Evolutionary conservation across 2,113 vertebrate species (phyloP), one percentile per base, ranked within the genome.

Genomic region (Oreotragus oreotragus): DNA sequence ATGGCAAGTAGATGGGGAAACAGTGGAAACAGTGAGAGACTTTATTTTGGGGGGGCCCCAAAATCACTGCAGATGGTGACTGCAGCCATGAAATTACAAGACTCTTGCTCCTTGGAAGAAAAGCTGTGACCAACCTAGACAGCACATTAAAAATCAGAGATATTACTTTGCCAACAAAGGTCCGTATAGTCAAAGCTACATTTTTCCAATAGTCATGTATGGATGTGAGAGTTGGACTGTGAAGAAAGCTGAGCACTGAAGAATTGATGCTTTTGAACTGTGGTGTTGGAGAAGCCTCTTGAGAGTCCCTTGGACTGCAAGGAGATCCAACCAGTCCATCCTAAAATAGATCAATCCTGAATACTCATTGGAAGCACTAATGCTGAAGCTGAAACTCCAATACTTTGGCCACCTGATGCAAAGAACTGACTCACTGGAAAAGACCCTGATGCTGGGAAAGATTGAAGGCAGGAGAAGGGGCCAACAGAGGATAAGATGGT

Each of bases 211-310:
- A 19, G 15, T 66, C 33, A 9, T 19, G 16, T 66, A n/a, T 66
- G 33, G 62, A 66, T n/a, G 16, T n/a, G 33, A n/a, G 33, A n/a
- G 33, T n/a, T 66, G 62, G 16, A 66, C 17, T 66, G 8, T 66
- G 17, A 66, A 19, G 62, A 66, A 19, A n/a, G 7, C 33, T n/a
- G 33, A n/a, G 33, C 0, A 1, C 4, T 0, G 1, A n/a, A 19
- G 33, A 66, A 66, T 2, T 66, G 62, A 66, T 66, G 62, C 7
- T 66, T n/a, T 66, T n/a, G 33, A 66, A 66, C 33, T n/a, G 33
- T n/a, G 62, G 62, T 66, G 16, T 17, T 64, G 7, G 62, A 64
- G 62, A 64, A 64, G 62, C 1, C 62, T 4, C 15, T 64, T 64
- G 30, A 66, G 7, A n/a, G n/a, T n/a, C n/a, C n/a, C n/a, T n/a